These are phyloP conservation scores for Pasiphila rectangulata DNA, from an alignment of 2,888 invertebrate genomes.

Conservation along the genomic window DNA sequence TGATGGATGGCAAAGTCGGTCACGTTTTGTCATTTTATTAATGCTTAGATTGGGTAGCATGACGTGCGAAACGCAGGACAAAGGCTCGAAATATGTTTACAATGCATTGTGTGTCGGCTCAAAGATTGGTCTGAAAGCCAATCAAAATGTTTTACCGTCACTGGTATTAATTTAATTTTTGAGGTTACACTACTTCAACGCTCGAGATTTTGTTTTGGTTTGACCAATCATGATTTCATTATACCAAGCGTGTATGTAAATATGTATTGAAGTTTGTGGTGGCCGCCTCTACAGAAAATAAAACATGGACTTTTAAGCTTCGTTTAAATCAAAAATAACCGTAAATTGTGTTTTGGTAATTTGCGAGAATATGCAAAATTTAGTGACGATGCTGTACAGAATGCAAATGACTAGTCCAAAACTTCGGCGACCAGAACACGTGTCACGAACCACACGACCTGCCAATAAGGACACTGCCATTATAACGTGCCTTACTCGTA, in stretches of 20 bases:
- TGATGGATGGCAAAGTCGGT: slow-evolving; percentile 74
- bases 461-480: slow-evolving; percentile 20
- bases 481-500: slow-evolving; percentile 28
- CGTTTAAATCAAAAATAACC: no score
- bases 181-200: no score
- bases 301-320: no score
- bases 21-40: slow-evolving; percentile 81
- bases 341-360: no score
- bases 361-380: no score
- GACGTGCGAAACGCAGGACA: slow-evolving; percentile 65
- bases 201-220: no score
- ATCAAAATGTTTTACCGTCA: not conserved
- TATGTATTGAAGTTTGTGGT: no score
- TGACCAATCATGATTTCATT: no score
- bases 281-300: no score
- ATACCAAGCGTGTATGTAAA: no score
- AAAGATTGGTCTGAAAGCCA: slow-evolving; percentile 4
- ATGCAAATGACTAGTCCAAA: not conserved
- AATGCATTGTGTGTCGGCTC: slow-evolving; percentile 2
- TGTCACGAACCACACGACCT: slow-evolving; percentile 12
- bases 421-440: slow-evolving; percentile 1
- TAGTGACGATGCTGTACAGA: no score
- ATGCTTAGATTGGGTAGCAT: slow-evolving; percentile 77
- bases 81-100: slow-evolving; percentile 25
- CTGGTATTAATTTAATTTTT: not conserved